These are phyloP conservation scores for Neotragus pygmaeus DNA, from an alignment of 2,113 vertebrate genomes.

Conservation along the genomic window DNA sequence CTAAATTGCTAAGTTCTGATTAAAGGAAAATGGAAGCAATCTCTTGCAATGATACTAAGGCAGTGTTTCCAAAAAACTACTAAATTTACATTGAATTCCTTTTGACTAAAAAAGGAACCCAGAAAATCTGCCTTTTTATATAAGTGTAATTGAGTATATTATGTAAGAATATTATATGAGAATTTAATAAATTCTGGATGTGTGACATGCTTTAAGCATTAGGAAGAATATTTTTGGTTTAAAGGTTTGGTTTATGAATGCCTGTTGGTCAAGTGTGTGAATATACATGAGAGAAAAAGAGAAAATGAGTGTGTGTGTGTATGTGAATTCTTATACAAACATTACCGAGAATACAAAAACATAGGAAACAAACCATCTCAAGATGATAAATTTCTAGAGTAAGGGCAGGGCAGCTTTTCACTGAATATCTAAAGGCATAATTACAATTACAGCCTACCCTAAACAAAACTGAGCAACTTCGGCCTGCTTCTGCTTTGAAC, in stretches of 20 bases:
- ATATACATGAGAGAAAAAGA: background rate
- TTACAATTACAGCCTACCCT: background rate
- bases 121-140: background rate
- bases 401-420: background rate
- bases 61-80: background rate
- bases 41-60: background rate
- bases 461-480: background rate
- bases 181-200: background rate
- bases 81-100: background rate
- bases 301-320: background rate
- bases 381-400: background rate
- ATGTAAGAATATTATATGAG: background rate
- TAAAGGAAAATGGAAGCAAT: background rate
- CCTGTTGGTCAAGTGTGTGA: background rate
- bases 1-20: background rate
- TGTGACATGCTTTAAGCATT: background rate
- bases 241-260: background rate
- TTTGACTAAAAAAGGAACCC: background rate
- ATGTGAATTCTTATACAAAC: background rate
- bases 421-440: background rate
- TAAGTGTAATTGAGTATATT: background rate
- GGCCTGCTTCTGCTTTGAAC: background rate
- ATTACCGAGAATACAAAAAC: background rate
- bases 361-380: background rate
- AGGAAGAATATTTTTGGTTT: background rate